phyloP scores from a whole-genome alignment of 2,113 vertebrate species.

The Xiphophorus hellerii region DNA sequence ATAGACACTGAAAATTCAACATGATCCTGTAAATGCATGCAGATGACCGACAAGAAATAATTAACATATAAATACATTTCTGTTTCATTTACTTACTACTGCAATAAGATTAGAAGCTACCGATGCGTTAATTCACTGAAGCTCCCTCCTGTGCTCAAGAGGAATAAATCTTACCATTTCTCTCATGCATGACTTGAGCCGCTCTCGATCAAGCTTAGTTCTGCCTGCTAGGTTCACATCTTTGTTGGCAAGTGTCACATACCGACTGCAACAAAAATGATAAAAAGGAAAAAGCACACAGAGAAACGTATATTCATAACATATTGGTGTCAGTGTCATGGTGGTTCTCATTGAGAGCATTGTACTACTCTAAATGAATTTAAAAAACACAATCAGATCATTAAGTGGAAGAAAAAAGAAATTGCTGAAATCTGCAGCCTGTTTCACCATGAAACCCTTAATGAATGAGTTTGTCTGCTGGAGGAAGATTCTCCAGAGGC shows the following conservation, averaged over 20 bases:
- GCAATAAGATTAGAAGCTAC: not conserved
- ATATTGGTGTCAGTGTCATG: not conserved
- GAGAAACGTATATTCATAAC: not conserved
- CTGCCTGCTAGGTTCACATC: conserved; percentile 86
- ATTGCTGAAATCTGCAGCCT: not conserved
- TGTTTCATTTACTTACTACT: not conserved
- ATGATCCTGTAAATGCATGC: not conserved
- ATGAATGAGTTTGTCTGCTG: conserved; percentile 18
- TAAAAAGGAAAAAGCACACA: not conserved
- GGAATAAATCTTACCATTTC: conserved; percentile 85
- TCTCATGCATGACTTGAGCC: conserved; percentile 92
- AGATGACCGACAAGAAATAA: not conserved
- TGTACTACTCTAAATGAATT: not conserved
- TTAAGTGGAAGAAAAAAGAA: not conserved
- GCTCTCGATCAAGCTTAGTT: conserved; percentile 91
- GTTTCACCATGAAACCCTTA: conserved; percentile 4
- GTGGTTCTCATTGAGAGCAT: not conserved
- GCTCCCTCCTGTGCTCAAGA: not conserved
- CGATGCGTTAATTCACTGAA: not conserved
- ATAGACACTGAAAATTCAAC: not conserved
- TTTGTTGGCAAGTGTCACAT: conserved; percentile 90
- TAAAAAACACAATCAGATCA: not conserved
- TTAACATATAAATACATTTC: conserved; percentile 2
- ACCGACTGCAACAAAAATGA: conserved; percentile 80
- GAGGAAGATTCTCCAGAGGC: conserved; percentile 10